Percentiles rank a stretch among this genome's conserved stretches.
Conservation (phyloP, 30 jellyfish, hydroid and myxozoan genomes). For the Hydra vulgaris region DNA sequence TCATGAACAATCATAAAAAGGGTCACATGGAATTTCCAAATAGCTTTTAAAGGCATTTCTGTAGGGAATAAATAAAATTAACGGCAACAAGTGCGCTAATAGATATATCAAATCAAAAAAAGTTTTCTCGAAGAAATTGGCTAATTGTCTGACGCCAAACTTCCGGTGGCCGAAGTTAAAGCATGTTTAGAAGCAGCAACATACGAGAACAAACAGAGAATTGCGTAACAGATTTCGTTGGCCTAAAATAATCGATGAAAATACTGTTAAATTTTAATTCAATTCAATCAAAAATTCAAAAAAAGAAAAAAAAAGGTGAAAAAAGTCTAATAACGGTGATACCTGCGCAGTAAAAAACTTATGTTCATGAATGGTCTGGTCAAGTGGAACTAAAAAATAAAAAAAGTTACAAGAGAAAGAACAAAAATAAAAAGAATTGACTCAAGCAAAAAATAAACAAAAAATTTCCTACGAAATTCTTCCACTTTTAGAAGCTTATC, state of each 20-base stretch:
- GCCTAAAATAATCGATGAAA: slow-evolving; percentile 44
- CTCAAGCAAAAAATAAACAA: neutral
- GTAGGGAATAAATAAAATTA: no score
- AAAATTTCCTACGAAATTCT: slow-evolving; percentile 51
- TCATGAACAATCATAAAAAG: no score
- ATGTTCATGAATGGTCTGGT: slow-evolving; percentile 47
- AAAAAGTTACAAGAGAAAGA: no score
- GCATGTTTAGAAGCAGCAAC: slow-evolving; percentile 78
- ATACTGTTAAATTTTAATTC: neutral
- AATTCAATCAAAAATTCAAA: neutral
- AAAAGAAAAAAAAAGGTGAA: neutral
- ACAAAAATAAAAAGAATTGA: neutral
- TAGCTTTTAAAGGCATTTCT: no score
- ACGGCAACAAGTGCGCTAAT: no score
- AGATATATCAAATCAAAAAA: no score
- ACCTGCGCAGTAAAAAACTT: slow-evolving; percentile 46
- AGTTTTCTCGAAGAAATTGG: neutral
- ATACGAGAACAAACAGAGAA: slow-evolving; percentile 74
- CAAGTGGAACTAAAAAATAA: slow-evolving; percentile 57
- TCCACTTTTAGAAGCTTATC: slow-evolving; percentile 46
- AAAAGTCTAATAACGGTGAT: no score
- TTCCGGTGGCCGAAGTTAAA: neutral
- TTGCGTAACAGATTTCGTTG: slow-evolving; percentile 82
- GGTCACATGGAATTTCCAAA: no score
- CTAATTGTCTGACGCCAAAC: neutral